Evolutionary conservation across 2,888 invertebrate species (phyloP), one percentile per base, ranked within the genome.

Genomic region (Spilosoma lubricipeda): DNA sequence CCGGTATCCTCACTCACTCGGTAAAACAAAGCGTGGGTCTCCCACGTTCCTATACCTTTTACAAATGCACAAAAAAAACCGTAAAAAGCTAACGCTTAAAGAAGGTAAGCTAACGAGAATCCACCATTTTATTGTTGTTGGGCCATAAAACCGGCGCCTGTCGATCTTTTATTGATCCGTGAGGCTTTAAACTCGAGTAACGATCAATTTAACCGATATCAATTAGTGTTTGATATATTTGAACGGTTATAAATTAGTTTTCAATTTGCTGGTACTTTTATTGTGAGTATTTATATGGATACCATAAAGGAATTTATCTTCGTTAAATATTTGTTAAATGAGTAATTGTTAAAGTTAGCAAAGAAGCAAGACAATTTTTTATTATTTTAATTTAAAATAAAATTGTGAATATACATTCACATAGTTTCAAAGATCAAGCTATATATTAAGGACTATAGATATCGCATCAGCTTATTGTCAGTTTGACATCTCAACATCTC

Each of bases 181-280:
- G 84, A 83, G 82, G 69, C 77, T 75, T 75, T 80, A 82, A 85
- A 73, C 75, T 77, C 75, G 68, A 66, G 79, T 84, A 87, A 88
- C 84, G 85, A 84, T 87, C 90, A 90, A 90, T 91, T 89, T 90
- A 88, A 87, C 85, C 85, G 75, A 90, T 89, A 91, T 87, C 90
- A 90, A 91, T 91, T 91, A 91, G 88, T 76, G 81, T 77, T 83
- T 84, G 87, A 85, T 86, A 82, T 85, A 86, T 87, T 84, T 82
- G 85, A 81, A 79, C 75, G 80, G 81, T 72, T 74, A 77, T 87
- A 89, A 88, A 89, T 88, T 81, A 79, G 69, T 82, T 85, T 85
- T 87, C 86, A 83, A 86, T 88, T 85, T 84, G 84, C 84, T 76
- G 76, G 48, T 77, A 76, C 76, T 52, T 75, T 75, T 79, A 71